These are phyloP conservation scores for Limulus polyphemus DNA, from an alignment of 2,888 invertebrate species.

Conservation along the genomic window DNA sequence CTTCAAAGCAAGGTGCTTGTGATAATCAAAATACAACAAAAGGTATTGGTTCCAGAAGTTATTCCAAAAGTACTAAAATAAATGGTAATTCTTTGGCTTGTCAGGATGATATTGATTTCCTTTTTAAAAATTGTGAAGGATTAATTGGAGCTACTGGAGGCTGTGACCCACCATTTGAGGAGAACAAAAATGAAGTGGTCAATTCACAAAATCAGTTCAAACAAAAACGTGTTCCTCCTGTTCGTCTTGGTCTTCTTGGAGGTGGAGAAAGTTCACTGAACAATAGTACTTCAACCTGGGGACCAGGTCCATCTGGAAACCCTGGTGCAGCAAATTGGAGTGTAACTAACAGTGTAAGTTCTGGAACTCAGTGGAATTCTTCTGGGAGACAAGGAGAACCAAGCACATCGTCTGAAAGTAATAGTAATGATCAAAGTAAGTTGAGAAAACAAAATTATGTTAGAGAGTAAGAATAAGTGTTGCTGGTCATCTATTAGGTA, in stretches of 20 bases:
- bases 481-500: too few species aligned
- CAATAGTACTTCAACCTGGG: conserved; percentile 59
- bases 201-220: neutral
- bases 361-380: conserved; percentile 7
- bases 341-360: conserved; percentile 1
- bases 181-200: conserved; percentile 3
- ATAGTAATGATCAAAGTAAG: too few species aligned
- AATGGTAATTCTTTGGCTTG: too few species aligned
- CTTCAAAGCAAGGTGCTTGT: too few species aligned
- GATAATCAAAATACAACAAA: too few species aligned
- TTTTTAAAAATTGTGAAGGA: conserved; percentile 9
- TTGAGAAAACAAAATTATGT: too few species aligned
- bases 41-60: too few species aligned
- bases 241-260: conserved; percentile 53
- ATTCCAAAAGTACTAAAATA: too few species aligned
- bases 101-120: too few species aligned
- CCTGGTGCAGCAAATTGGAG: conserved; percentile 7
- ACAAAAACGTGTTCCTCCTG: conserved; percentile 34
- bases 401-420: neutral
- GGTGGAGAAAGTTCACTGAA: conserved; percentile 71
- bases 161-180: conserved; percentile 3
- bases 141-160: conserved; percentile 20
- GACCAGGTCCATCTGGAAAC: conserved; percentile 47
- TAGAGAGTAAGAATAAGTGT: too few species aligned
- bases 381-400: neutral